Conservation (phyloP, 1,140 invertebrate genomes). For the Muscidifurax raptorellus region DNA sequence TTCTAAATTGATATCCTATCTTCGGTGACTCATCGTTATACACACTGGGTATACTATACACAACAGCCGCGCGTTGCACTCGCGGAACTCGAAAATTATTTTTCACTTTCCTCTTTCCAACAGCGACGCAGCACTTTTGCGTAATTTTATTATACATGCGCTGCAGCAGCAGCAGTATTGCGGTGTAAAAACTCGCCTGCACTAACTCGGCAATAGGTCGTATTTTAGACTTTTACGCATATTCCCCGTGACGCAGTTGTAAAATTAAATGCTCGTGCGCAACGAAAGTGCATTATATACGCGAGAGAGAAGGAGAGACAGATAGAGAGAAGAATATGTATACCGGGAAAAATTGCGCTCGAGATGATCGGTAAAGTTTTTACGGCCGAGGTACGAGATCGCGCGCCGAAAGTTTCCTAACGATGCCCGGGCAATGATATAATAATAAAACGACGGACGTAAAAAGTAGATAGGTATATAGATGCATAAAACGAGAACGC, state of each 20-base stretch:
- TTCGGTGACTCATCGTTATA: conserved; percentile 37
- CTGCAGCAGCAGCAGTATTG: not conserved
- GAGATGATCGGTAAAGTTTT: not conserved
- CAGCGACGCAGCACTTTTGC: conserved; percentile 8
- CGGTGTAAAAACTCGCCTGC: not conserved
- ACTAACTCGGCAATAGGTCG: conserved; percentile 11
- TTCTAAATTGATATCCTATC: conserved; percentile 45
- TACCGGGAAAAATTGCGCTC: not conserved
- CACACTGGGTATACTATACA: not conserved
- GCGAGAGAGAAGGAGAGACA: not conserved
- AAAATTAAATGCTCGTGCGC: conserved; percentile 23
- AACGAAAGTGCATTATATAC: not conserved
- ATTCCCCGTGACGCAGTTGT: not conserved
- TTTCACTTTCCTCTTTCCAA: not conserved
- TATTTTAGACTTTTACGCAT: conserved; percentile 11
- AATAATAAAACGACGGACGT: conserved; percentile 27
- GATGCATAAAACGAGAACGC: conserved; percentile 37
- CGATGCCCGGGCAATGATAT: conserved; percentile 31
- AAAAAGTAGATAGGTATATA: not conserved
- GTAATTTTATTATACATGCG: conserved; percentile 27
- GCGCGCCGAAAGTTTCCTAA: conserved; percentile 12
- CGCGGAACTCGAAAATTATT: conserved; percentile 6
- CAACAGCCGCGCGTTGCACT: not conserved
- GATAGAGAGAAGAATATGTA: not conserved
- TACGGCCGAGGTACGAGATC: not conserved